phyloP scores from a whole-genome alignment of 2,113 vertebrate species.

The Phasianus colchicus region DNA sequence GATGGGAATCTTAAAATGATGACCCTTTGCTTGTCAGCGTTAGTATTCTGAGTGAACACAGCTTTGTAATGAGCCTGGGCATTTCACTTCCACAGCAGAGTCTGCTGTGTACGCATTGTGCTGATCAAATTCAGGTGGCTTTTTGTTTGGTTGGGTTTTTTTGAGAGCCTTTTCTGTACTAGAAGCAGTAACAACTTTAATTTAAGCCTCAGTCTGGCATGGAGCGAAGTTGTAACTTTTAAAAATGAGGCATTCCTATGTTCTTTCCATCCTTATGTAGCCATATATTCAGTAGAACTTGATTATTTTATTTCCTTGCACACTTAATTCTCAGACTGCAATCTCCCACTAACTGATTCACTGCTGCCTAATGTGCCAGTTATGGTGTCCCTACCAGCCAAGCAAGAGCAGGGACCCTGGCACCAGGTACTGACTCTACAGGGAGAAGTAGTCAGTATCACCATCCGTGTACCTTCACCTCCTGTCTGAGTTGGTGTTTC shows the following conservation, averaged over 20 bases:
- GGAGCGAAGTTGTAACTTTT: background rate
- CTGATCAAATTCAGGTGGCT: background rate
- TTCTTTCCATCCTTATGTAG: background rate
- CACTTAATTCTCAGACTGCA: background rate
- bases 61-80: background rate
- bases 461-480: background rate
- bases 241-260: background rate
- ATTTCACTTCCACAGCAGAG: background rate
- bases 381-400: background rate
- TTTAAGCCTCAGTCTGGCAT: background rate
- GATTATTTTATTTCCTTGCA: background rate
- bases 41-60: slow-evolving; percentile 10
- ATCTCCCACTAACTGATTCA: background rate
- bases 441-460: background rate
- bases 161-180: background rate
- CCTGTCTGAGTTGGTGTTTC: background rate
- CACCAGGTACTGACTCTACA: background rate
- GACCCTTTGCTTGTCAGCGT: background rate
- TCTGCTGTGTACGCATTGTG: background rate
- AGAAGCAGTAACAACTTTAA: background rate
- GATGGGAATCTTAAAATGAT: background rate
- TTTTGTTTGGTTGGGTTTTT: background rate
- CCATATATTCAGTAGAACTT: background rate
- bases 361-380: background rate
- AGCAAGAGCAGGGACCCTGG: background rate